Base-by-base conservation (phyloP, 2,888 invertebrate genomes). In the Aethes cnicana region DNA sequence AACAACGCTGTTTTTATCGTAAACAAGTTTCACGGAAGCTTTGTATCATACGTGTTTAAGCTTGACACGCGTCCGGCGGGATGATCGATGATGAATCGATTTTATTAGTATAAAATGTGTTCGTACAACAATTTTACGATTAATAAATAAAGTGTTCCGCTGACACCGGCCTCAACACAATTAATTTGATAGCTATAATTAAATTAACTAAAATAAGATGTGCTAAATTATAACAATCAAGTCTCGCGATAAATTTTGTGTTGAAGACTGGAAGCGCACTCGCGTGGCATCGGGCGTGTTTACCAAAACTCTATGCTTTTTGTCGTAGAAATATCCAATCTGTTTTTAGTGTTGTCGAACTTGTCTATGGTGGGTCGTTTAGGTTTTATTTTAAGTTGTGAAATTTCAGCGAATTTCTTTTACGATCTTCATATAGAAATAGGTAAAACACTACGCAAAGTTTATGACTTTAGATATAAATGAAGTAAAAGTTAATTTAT, bases 151-250 rank as follows among this genome's bases (percentile, higher is more conserved):
- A 44, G 26, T 17, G 35, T 18, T 36, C 35, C 20, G 41, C 28
- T 18, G 43, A 36, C 42, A 16, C 20, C 43, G 49, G 36, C 49
- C 43, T 28, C 43, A 43, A 23, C 35, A 52, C 50, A 52, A 52
- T 52, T 52, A 52, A 43, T 52, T 52, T 44, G 23, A 48, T 43
- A 39, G 37, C 36, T 6, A 14, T 16, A 36, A 50, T 36, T 50
- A 36, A 44, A 52, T 44, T 52, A 61, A 69, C 80, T 77, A 76
- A 83, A 84, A 82, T 82, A 82, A 82, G 72, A 77, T 61, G 58
- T 66, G 68, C 60, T 80, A 76, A 81, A 83, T 81, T 75, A 77
- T 79, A 67, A 73, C 82, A 73, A 79, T 77, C 76, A 74, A 69
- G 67, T 58, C 69, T 57, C 63, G 61, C 61, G 62, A 69, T 72